Evolutionary conservation across 2,113 vertebrate species (phyloP).

Genomic region (Argyrosomus japonicus): DNA sequence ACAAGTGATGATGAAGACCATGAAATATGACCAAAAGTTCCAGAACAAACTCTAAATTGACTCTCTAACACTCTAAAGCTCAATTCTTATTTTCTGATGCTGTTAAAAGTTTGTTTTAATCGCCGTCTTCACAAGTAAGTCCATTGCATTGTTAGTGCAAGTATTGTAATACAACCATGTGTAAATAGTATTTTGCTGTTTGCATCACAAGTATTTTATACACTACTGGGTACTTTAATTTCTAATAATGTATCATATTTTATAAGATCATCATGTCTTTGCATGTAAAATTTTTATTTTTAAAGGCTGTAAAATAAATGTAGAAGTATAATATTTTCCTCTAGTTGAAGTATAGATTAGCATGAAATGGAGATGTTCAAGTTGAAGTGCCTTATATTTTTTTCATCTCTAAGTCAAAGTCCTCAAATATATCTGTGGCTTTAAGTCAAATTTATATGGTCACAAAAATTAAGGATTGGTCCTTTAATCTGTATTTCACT

Average conservation of each 20-base stretch:
- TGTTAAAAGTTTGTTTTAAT: no score
- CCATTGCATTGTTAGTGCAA: no score
- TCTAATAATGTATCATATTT: not conserved
- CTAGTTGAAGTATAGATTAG: not conserved
- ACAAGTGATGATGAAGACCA: no score
- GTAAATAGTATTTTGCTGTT: not conserved
- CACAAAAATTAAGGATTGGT: slow-evolving; percentile 10
- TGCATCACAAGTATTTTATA: not conserved
- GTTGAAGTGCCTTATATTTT: not conserved
- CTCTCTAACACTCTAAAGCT: not conserved
- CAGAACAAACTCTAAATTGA: not conserved
- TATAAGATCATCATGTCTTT: not conserved
- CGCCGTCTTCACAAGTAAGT: not conserved
- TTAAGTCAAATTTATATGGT: slow-evolving; percentile 11
- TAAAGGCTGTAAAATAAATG: not conserved
- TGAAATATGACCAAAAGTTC: not conserved
- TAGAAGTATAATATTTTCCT: not conserved
- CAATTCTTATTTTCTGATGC: not conserved
- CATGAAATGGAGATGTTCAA: not conserved
- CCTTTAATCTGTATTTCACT: slow-evolving; percentile 47
- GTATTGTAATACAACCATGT: not conserved
- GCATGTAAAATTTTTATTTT: not conserved
- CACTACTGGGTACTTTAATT: not conserved
- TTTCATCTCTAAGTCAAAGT: not conserved
- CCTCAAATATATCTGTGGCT: slow-evolving; percentile 3